Percentiles rank a stretch among this genome's conserved stretches.
Evolutionary conservation across 1,140 invertebrate genomes (phyloP).

Genomic region (Maconellicoccus hirsutus): DNA sequence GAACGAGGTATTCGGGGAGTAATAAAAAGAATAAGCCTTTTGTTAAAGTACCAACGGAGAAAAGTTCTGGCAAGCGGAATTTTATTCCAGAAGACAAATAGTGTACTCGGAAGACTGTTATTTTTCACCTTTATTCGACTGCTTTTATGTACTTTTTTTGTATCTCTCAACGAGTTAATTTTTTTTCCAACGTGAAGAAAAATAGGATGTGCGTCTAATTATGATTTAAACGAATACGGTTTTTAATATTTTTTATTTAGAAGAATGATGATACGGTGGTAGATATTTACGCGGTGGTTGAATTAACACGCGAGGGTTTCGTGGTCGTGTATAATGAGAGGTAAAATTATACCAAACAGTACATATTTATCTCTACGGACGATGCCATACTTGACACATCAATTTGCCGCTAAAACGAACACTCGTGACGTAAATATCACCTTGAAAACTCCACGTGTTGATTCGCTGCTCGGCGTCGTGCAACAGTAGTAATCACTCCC

Average conservation of each 20-base stretch:
- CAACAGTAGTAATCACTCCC: not conserved
- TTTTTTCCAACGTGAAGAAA: not conserved
- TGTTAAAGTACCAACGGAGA: not conserved
- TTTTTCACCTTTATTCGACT: not conserved
- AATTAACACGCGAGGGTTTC: not conserved
- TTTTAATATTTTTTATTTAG: no score
- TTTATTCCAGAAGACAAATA: slow-evolving; percentile 5
- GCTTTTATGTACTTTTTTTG: not conserved
- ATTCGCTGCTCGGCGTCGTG: not conserved
- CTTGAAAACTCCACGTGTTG: slow-evolving; percentile 7
- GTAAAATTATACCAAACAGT: not conserved
- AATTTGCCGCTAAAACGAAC: not conserved
- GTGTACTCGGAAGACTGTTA: not conserved
- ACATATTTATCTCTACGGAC: not conserved
- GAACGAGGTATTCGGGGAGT: not conserved
- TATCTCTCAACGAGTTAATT: not conserved
- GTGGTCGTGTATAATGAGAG: not conserved
- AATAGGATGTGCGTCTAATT: no score
- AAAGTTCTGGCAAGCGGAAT: not conserved
- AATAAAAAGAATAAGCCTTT: slow-evolving; percentile 5
- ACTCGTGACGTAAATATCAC: slow-evolving; percentile 1
- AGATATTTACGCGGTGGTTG: not conserved
- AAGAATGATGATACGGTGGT: no score
- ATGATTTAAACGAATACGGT: no score
- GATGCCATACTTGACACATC: not conserved